A percentile compares a stretch with the other conserved stretches of the same genome.
These are phyloP conservation scores for Diprion similis DNA, from an alignment of 1,140 invertebrate species.

Conservation along the genomic window DNA sequence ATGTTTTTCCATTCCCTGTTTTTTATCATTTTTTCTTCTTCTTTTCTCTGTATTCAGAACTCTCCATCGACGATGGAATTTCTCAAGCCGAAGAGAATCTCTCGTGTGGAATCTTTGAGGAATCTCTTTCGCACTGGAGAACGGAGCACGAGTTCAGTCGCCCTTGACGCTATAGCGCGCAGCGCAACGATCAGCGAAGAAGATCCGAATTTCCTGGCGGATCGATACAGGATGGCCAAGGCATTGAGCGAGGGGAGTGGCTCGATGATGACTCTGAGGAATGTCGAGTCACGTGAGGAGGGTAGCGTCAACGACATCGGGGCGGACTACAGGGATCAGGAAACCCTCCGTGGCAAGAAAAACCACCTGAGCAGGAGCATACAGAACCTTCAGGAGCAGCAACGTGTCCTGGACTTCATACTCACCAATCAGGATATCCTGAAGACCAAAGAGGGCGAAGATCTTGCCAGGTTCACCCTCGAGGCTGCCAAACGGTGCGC, in stretches of 20 bases:
- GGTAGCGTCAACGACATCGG: neutral
- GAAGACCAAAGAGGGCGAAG: constrained; percentile 38
- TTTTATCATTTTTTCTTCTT: too few relatives aligned
- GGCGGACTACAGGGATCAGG: constrained; percentile 16
- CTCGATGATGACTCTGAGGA: constrained; percentile 31
- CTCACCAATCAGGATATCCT: constrained; percentile 43
- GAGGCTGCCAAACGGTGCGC: constrained; percentile 25
- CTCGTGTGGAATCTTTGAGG: constrained; percentile 66
- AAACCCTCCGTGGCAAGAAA: constrained; percentile 38
- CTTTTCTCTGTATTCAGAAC: neutral
- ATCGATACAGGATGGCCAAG: constrained; percentile 48
- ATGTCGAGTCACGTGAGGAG: constrained; percentile 2
- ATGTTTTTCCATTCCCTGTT: too few relatives aligned
- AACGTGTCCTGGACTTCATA: constrained; percentile 46
- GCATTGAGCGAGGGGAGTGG: constrained; percentile 48
- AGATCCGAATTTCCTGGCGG: constrained; percentile 29
- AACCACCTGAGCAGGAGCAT: constrained; percentile 46
- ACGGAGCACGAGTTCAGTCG: constrained; percentile 30
- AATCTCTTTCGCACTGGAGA: constrained; percentile 58
- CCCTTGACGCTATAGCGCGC: constrained; percentile 29
- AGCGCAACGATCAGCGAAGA: constrained; percentile 44
- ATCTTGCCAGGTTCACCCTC: constrained; percentile 33
- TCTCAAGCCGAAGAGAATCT: constrained; percentile 58
- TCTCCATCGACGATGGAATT: constrained; percentile 24
- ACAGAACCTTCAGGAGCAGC: constrained; percentile 49